phyloP scores from a whole-genome alignment of 2,113 vertebrate species.

The Anoura caudifer region DNA sequence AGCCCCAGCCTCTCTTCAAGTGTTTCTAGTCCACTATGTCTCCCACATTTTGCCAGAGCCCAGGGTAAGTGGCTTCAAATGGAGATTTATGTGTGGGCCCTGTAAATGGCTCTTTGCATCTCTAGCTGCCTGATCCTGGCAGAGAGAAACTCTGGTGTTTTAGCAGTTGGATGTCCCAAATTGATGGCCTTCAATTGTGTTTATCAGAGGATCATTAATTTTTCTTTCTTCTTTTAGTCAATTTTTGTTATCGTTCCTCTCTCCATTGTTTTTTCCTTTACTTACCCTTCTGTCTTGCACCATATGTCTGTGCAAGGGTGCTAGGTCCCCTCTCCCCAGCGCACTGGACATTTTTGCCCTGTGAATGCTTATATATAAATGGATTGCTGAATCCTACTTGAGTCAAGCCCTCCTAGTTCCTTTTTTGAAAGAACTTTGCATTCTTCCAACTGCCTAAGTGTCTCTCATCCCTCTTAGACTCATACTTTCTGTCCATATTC shows the following conservation, averaged over 20 bases:
- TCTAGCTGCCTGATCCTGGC: too few relatives aligned
- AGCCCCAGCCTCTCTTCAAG: too few relatives aligned
- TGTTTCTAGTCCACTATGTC: too few relatives aligned
- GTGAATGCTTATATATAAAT: neutral
- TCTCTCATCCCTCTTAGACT: neutral
- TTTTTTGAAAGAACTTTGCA: neutral
- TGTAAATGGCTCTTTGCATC: too few relatives aligned
- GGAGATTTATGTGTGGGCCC: too few relatives aligned
- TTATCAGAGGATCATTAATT: neutral
- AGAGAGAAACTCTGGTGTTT: too few relatives aligned
- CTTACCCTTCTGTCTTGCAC: neutral
- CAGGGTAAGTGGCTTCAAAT: too few relatives aligned
- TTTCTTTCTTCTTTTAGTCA: neutral
- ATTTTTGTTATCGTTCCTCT: neutral
- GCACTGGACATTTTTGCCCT: neutral
- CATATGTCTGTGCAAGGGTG: neutral
- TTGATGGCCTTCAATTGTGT: neutral
- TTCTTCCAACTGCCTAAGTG: neutral
- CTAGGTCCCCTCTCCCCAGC: neutral
- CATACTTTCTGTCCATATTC: neutral
- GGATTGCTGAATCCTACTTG: neutral
- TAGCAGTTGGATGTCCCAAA: too few relatives aligned
- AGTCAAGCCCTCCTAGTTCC: neutral
- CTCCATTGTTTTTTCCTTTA: neutral
- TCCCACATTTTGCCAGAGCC: too few relatives aligned